Percentiles rank a stretch among this genome's conserved stretches.
phyloP scores from a whole-genome alignment of 1,140 invertebrate species.

The Bombus impatiens region DNA sequence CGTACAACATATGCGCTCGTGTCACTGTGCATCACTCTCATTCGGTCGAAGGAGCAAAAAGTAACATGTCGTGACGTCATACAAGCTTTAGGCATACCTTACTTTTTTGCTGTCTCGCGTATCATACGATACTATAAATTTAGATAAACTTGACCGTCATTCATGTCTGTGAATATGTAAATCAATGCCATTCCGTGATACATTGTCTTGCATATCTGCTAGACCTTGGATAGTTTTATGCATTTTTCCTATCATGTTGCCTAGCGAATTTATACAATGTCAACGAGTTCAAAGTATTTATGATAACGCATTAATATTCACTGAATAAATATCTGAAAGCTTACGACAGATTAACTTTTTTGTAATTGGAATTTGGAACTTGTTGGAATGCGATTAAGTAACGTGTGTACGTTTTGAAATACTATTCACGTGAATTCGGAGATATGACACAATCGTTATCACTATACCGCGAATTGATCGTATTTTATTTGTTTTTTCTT shows the following conservation, averaged over 20 bases:
- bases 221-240: background rate
- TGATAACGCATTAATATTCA: background rate
- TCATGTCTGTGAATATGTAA: background rate
- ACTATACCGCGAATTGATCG: background rate
- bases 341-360: background rate
- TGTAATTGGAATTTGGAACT: constrained; percentile 2
- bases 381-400: background rate
- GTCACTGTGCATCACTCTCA: background rate
- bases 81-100: background rate
- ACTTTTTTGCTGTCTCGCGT: background rate
- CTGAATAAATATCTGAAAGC: background rate
- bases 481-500: background rate
- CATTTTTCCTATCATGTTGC: too few relatives aligned
- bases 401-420: background rate
- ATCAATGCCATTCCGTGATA: constrained; percentile 18
- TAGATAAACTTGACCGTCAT: constrained; percentile 17
- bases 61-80: background rate
- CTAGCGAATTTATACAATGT: background rate
- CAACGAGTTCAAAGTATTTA: background rate
- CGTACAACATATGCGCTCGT: background rate
- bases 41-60: background rate
- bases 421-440: background rate
- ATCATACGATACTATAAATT: too few relatives aligned
- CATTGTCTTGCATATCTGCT: background rate
- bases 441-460: background rate